Conservation (phyloP, 1,140 invertebrate genomes). For the Procambarus clarkii region DNA sequence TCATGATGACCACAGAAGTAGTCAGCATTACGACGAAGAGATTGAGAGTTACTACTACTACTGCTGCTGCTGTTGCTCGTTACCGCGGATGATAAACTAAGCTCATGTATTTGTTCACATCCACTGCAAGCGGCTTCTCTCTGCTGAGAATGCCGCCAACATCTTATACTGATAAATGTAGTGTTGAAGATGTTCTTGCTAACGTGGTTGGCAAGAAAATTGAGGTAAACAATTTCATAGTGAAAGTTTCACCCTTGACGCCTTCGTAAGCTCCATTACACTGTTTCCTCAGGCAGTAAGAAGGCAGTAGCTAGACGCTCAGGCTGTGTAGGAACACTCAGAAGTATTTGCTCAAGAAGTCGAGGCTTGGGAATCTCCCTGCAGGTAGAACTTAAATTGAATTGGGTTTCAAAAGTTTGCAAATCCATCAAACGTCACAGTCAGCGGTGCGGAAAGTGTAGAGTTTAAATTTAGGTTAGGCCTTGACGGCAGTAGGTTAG, state of each 20-base stretch:
- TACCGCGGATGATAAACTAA: too few relatives aligned
- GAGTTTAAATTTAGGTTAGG: not conserved
- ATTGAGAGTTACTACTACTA: too few relatives aligned
- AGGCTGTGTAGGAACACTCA: not conserved
- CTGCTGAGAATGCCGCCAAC: too few relatives aligned
- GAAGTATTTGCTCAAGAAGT: not conserved
- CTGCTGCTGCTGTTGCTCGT: too few relatives aligned
- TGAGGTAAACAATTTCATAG: not conserved
- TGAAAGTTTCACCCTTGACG: slow-evolving; percentile 10
- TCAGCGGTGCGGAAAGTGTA: not conserved
- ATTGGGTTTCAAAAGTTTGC: not conserved
- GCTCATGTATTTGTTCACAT: too few relatives aligned
- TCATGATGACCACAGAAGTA: too few relatives aligned
- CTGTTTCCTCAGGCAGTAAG: not conserved
- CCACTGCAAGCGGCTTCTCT: too few relatives aligned
- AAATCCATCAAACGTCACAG: not conserved
- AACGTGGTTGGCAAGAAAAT: not conserved
- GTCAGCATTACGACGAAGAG: too few relatives aligned
- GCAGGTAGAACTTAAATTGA: not conserved
- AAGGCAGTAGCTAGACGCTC: not conserved
- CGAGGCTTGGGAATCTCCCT: not conserved
- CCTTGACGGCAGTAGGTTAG: too few relatives aligned
- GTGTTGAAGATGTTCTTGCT: not conserved
- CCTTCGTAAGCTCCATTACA: not conserved
- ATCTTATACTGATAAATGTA: not conserved